Conservation (phyloP, 2,888 invertebrate genomes). For the Cerastis leucographa region DNA sequence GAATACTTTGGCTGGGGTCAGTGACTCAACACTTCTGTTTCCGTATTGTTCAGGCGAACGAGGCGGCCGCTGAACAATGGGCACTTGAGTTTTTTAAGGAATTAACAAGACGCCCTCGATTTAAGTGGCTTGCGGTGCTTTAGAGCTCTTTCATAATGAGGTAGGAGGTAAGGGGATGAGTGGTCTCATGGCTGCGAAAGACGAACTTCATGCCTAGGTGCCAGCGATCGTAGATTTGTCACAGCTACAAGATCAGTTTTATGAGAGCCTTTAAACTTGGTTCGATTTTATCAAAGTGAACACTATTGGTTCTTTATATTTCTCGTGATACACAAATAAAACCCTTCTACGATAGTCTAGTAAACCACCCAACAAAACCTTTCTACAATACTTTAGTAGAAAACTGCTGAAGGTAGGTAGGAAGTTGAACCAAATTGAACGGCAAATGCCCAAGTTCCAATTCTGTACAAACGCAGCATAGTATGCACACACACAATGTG, state of each 20-base stretch:
- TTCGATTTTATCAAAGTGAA: neutral
- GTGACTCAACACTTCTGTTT: slow-evolving; percentile 68
- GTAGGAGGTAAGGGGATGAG: slow-evolving; percentile 58
- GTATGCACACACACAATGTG: neutral
- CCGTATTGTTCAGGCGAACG: slow-evolving; percentile 64
- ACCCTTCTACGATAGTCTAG: neutral
- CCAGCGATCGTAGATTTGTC: slow-evolving; percentile 39
- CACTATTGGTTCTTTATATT: neutral
- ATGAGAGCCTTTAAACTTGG: slow-evolving; percentile 8
- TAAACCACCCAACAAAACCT: neutral
- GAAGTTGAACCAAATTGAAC: slow-evolving; percentile 19
- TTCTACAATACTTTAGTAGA: neutral
- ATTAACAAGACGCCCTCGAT: slow-evolving; percentile 72
- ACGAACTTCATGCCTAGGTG: slow-evolving; percentile 16
- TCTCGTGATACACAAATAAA: neutral
- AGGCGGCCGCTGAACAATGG: slow-evolving; percentile 69
- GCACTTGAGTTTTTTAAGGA: slow-evolving; percentile 72
- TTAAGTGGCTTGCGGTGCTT: slow-evolving; percentile 66
- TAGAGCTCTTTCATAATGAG: slow-evolving; percentile 58
- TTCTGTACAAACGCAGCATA: slow-evolving; percentile 18
- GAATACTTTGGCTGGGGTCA: slow-evolving; percentile 45
- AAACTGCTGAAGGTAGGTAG: neutral
- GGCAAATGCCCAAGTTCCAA: neutral
- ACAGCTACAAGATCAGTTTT: slow-evolving; percentile 15
- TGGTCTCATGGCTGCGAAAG: slow-evolving; percentile 39